A percentile compares a stretch with the other conserved stretches of the same genome.
phyloP scores from a whole-genome alignment of 2,797 vertebrate species.

The Melanotaenia trifasciata region DNA sequence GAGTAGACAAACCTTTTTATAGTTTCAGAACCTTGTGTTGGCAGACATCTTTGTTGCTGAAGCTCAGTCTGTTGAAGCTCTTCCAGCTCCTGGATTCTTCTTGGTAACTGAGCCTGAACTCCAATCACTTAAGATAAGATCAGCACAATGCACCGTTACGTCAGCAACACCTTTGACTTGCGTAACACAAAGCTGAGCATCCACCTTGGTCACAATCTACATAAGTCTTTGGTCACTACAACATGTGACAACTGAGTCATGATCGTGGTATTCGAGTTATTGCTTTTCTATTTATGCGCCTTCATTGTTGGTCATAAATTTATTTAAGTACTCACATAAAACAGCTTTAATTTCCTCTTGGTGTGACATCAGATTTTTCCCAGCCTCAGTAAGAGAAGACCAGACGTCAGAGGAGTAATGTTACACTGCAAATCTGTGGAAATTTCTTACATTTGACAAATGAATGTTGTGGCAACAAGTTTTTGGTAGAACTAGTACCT shows the following conservation, averaged over 20 bases:
- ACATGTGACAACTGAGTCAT: neutral
- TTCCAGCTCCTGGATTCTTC: neutral
- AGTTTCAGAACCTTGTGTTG: neutral
- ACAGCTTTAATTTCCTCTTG: conserved; percentile 2
- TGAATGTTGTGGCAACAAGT: neutral
- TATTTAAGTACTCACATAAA: conserved; percentile 10
- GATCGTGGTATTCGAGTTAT: neutral
- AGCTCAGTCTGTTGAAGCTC: neutral
- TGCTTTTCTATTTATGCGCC: conserved; percentile 5
- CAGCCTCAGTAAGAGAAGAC: neutral
- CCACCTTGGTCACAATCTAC: neutral
- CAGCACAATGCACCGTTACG: neutral
- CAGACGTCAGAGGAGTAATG: neutral
- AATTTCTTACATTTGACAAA: neutral
- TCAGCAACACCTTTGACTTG: neutral
- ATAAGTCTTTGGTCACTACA: neutral
- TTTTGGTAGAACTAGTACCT: neutral
- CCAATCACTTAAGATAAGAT: neutral
- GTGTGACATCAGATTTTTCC: conserved; percentile 5
- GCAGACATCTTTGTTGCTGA: neutral
- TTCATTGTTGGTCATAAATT: conserved; percentile 11
- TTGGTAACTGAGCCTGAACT: neutral
- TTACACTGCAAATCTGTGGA: neutral
- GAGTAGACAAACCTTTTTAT: neutral
- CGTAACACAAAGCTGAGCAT: neutral